Conservation (phyloP, 2,113 vertebrate genomes). For the Naja naja region DNA sequence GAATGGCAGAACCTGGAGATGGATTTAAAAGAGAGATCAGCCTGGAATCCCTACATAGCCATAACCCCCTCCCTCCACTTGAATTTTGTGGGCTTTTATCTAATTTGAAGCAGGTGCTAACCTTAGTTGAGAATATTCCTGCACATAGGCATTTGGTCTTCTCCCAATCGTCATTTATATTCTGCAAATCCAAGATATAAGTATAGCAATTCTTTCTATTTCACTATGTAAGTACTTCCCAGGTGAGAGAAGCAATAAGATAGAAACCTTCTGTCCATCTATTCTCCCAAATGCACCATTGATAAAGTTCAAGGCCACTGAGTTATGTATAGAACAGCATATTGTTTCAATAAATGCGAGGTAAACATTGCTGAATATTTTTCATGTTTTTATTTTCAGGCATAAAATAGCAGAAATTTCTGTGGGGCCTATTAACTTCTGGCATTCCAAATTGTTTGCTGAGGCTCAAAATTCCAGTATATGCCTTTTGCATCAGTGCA, state of each 20-base stretch:
- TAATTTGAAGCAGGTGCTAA: background rate
- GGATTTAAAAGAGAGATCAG: background rate
- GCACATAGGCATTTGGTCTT: background rate
- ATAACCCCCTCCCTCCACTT: background rate
- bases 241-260: background rate
- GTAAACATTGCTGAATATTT: background rate
- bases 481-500: background rate
- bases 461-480: background rate
- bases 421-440: background rate
- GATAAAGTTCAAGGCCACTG: background rate
- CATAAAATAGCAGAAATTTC: background rate
- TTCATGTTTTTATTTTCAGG: background rate
- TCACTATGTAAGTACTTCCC: background rate
- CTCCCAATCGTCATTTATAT: background rate
- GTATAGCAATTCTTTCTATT: background rate
- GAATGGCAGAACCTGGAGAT: background rate
- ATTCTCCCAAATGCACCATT: background rate
- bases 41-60: background rate
- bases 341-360: background rate
- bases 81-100: background rate
- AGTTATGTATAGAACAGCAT: background rate
- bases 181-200: background rate
- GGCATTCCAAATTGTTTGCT: background rate
- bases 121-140: background rate
- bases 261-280: background rate